Evolutionary conservation across 2,888 invertebrate genomes (phyloP), one percentile per base, ranked within the genome.

Genomic region (Hoplodrina ambigua): DNA sequence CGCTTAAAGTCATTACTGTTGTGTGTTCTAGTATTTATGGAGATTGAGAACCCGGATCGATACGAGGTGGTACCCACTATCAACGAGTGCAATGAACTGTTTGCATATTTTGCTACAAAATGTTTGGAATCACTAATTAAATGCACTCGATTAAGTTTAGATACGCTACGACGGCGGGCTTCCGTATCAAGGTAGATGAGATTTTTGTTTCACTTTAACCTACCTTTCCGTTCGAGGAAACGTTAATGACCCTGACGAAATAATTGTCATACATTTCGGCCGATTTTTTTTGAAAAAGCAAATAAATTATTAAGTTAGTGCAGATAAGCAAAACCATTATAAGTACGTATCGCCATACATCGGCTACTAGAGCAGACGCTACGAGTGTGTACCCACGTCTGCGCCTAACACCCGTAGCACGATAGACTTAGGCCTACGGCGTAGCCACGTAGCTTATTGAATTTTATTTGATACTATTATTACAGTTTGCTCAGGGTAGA

Each of bases 71-170:
- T 88, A 63, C 96, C 96, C 52, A 94, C 97, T 5, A 97, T 97
- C 57, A 97, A 97, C 62, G 98, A 98, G 87, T 98, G 98, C 85
- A 97, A 98, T 89, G 98, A 98, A 88, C 93, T 98, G 60, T 98
- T 98, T 89, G 97, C 97, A 0, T 97, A 97, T 89, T 98, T 98
- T 86, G 98, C 98, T 82, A 97, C 97, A 63, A 98, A 97, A 91
- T 96, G 98, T 75, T 94, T 97, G 46, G 97, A 98, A 74, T 94
- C 98, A 4, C 93, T 98, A 25, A 97, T 98, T 15, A 97, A 97
- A 85, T 97, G 97, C 66, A 98, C 98, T 0, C 97, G 97, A 87
- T 93, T 95, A 56, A 98, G 98, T 17, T 93, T 98, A 72, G 98
- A 98, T 86, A 90, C 96, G 72, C 92, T 98, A 46, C 97, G 97